Base-by-base conservation (phyloP, 1,140 invertebrate genomes). In the Drosophila mayri region DNA sequence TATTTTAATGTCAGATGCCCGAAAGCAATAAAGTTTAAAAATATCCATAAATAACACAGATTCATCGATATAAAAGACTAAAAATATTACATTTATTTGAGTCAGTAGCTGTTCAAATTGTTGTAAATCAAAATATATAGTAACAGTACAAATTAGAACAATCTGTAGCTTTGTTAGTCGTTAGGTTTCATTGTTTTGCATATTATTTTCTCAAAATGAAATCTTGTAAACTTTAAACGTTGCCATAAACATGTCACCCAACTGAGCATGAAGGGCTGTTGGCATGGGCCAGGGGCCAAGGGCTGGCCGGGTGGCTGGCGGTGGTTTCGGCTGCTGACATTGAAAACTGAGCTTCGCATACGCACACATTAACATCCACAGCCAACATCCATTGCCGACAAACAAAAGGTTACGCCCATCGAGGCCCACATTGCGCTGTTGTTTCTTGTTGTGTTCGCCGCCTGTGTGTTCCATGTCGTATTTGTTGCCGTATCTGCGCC, bases 351-450 rank as follows among this genome's bases (percentile, higher is more conserved):
- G 86, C 65, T 82, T 79, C 49, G 44, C 70, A 79, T 66, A 87
- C 83, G 70, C 79, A 79, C 54, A 55, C 40, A 64, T 55, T 59
- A 38, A 44, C 32, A 64, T 58, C n/a, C n/a, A n/a, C 46, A 37
- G 54, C 28, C 60, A 25, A 37, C 28, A 64, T 38, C 55, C 41
- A 76, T 37, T 72, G 68, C 68, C 65, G 62, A 46, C 71, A 84
- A 83, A 87, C 83, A 87, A 87, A 76, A 87, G 83, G 71, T 73
- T 76, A 76, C 83, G 76, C 79, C 79, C 83, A 86, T 50, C 63
- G 47, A 57, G 76, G 76, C 80, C 79, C 83, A 83, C 75, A 61
- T 35, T 70, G 60, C 60, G 49, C 44, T 37, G 54, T 61, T 79
- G 59, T 77, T 64, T 22, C 38, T 76, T 50, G 46, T 55, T 70